Evolutionary conservation across 64 coral and sea anemone genomes (phyloP).

Genomic region (Pocillopora verrucosa): DNA sequence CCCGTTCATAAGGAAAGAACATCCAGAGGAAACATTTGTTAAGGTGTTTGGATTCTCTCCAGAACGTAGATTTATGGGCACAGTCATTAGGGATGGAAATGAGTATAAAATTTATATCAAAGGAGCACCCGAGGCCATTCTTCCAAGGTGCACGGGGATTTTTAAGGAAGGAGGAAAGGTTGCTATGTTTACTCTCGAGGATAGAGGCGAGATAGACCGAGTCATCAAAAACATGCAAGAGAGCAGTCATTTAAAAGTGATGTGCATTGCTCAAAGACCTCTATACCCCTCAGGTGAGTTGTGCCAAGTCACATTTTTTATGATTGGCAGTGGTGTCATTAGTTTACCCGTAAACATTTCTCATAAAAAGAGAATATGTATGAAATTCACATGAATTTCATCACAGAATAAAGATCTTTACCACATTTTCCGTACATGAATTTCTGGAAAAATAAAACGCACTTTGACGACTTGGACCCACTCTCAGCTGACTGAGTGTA

Average conservation of each 20-base stretch:
- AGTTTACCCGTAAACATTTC: too few relatives aligned
- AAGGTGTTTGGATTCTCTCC: constrained; percentile 53
- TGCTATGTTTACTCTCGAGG: constrained; percentile 8
- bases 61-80: constrained; percentile 48
- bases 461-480: too few relatives aligned
- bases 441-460: too few relatives aligned
- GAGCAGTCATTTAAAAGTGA: constrained; percentile 60
- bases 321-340: neutral
- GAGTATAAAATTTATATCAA: constrained; percentile 47
- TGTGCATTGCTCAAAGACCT: constrained; percentile 42
- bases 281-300: constrained; percentile 2
- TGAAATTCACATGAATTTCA: too few relatives aligned
- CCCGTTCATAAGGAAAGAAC: constrained; percentile 26
- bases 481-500: too few relatives aligned
- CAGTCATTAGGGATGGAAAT: constrained; percentile 31
- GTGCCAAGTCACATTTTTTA: neutral
- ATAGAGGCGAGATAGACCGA: neutral
- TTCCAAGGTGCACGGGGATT: constrained; percentile 24
- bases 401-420: too few relatives aligned
- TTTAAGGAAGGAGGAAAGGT: constrained; percentile 16
- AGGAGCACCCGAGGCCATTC: constrained; percentile 52
- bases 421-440: too few relatives aligned
- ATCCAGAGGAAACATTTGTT: constrained; percentile 43
- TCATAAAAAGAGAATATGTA: too few relatives aligned
- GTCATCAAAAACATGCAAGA: constrained; percentile 44